These are phyloP conservation scores for Acropternis orthonyx DNA, from an alignment of 2,797 vertebrate species.

Conservation along the genomic window DNA sequence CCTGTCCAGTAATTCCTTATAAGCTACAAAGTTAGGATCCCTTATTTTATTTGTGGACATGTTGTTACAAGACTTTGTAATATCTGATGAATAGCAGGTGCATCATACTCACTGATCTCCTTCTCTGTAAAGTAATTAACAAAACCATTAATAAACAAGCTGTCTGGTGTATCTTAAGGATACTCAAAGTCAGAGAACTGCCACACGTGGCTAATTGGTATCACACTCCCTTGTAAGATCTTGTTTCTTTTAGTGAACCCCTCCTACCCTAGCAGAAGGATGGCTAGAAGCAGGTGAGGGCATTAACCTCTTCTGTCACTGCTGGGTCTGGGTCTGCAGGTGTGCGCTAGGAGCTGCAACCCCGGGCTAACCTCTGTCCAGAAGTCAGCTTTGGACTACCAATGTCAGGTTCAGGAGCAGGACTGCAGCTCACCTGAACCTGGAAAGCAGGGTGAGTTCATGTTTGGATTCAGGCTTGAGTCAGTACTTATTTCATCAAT, in stretches of 20 bases:
- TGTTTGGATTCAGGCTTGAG: background rate
- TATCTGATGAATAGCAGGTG: background rate
- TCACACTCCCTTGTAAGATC: background rate
- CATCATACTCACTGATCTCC: background rate
- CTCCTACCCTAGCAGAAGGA: background rate
- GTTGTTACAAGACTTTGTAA: background rate
- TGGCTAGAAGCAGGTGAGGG: background rate
- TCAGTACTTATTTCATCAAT: background rate
- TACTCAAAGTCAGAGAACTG: background rate
- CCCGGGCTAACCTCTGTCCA: accelerated
- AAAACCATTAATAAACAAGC: background rate
- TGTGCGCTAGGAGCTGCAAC: accelerated
- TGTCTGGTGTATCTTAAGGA: background rate
- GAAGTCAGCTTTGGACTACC: too few relatives aligned
- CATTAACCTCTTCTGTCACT: background rate
- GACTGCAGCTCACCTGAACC: background rate
- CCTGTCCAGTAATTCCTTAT: background rate
- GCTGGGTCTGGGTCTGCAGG: background rate
- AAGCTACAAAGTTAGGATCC: background rate
- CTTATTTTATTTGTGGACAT: background rate
- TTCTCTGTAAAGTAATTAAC: background rate
- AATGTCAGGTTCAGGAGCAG: background rate
- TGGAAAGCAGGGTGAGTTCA: background rate
- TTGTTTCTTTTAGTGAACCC: background rate
- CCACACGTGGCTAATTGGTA: background rate